Evolutionary conservation across 2,797 vertebrate species (phyloP), one percentile per base, ranked within the genome.

Genomic region (Acipenser ruthenus): DNA sequence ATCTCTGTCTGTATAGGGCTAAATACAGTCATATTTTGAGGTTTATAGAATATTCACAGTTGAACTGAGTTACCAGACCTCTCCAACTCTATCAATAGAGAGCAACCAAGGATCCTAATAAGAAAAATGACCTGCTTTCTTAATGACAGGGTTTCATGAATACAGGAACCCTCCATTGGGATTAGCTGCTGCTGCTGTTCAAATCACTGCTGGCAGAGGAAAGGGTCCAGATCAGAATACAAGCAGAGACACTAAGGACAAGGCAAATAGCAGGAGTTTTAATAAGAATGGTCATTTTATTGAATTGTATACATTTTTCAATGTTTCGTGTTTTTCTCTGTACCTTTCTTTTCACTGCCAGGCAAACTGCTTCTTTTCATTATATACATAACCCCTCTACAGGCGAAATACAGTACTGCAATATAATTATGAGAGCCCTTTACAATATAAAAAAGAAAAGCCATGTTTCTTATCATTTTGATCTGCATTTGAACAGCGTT

Each of bases 61-160:
- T 37, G 3, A 37, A 37, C 37, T 37, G 37, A 37, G 37, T 37
- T 37, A 37, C 37, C 37, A 37, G 37, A 4, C 37, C 4, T 37
- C 37, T 5, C 5, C 37, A 37, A 5, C 5, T 37, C 37, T 37
- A 83, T 87, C 81, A 79, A 83, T 88, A 72, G 60, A 3, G 72
- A 80, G 74, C 75, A 65, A 53, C 76, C 79, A 83, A 79, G 71
- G 6, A 13, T 62, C 52, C 50, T 47, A 66, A 66, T 7, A 64
- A 71, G 67, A 64, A 50, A 59, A 48, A 13, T 60, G 23, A 15
- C 23, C 48, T 49, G 48, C 18, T 10, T 18, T n/a, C 47, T 59
- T 18, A 10, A 49, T 72, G 55, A 66, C 67, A 68, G 50, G 12
- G 56, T 68, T 69, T 68, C 53, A 56, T 18, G 74, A 60, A 62